phyloP scores from a whole-genome alignment of 2,888 invertebrate genomes.

The Chaetogeoica ovagalla region DNA sequence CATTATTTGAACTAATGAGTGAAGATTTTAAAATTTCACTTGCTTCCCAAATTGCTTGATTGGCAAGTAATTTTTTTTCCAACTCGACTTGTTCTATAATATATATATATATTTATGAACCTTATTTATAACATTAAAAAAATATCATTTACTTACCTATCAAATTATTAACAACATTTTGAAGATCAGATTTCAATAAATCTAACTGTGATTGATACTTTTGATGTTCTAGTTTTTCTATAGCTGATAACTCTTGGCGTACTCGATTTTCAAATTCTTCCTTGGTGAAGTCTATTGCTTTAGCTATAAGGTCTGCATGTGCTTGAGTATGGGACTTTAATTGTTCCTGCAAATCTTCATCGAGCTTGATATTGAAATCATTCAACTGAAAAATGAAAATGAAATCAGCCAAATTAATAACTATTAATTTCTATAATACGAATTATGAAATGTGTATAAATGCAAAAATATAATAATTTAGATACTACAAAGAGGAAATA shows the following conservation, averaged over 20 bases:
- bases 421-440: background rate
- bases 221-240: conserved; percentile 41
- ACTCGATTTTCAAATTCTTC: conserved; percentile 48
- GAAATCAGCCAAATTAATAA: background rate
- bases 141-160: conserved; percentile 11
- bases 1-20: conserved; percentile 25
- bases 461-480: too few species aligned
- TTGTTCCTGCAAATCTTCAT: conserved; percentile 26
- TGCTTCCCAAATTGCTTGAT: conserved; percentile 91
- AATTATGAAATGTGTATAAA: too few species aligned
- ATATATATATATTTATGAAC: conserved; percentile 47
- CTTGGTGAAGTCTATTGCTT: conserved; percentile 42
- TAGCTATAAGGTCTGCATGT: conserved; percentile 32
- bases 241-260: conserved; percentile 28
- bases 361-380: conserved; percentile 28
- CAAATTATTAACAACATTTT: conserved; percentile 37
- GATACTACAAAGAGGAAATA: too few species aligned
- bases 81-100: conserved; percentile 70
- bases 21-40: conserved; percentile 69
- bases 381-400: conserved; percentile 15
- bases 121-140: background rate
- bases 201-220: conserved; percentile 35
- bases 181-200: conserved; percentile 34
- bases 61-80: conserved; percentile 74
- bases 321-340: conserved; percentile 23